Evolutionary conservation across 2,797 vertebrate species (phyloP), one percentile per base, ranked within the genome.

Genomic region (Linurgus olivaceus): DNA sequence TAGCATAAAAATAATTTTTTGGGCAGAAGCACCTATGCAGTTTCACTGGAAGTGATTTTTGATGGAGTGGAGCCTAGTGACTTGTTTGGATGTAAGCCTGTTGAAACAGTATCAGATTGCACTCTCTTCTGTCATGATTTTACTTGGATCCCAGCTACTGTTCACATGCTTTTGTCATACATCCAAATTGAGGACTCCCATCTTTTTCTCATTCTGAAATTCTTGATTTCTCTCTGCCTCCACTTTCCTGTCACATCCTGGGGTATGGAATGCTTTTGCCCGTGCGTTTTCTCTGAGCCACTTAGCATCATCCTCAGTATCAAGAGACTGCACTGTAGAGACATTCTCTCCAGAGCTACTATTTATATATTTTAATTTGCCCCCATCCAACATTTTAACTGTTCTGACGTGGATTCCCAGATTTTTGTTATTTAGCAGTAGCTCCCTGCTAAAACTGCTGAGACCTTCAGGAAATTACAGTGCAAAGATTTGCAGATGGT

Each of bases 341-440:
- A 33, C 24, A 42, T 73, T 84, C 68, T 86, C 61, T 93, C 17
- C 45, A 81, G 73, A 65, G n/a, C 42, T 83, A 33, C 82, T 93
- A 80, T 94, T 94, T 90, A 84, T 94, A 18, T 20, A 35, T 83
- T 91, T 91, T 78, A 58, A 71, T 96, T 94, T 91, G 19, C 19
- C 52, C 33, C 11, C 28, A 38, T 87, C 66, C 50, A 91, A 12
- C 44, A 52, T 76, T 91, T 92, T 82, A 88, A 72, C 59, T 92
- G 23, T 63, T 79, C 68, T 65, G 57, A 73, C 0, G 0, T 70
- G 33, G 40, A 90, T 88, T 94, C 67, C 66, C 88, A 65, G 57
- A 63, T 67, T 90, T 79, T 90, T 74, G 17, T 85, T 85, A 77
- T 58, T 80, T 83, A 88, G 63, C 61, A 82, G 57, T 90, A 87